phyloP scores from a whole-genome alignment of 2,113 vertebrate species.

The Saguinus imperator region DNA sequence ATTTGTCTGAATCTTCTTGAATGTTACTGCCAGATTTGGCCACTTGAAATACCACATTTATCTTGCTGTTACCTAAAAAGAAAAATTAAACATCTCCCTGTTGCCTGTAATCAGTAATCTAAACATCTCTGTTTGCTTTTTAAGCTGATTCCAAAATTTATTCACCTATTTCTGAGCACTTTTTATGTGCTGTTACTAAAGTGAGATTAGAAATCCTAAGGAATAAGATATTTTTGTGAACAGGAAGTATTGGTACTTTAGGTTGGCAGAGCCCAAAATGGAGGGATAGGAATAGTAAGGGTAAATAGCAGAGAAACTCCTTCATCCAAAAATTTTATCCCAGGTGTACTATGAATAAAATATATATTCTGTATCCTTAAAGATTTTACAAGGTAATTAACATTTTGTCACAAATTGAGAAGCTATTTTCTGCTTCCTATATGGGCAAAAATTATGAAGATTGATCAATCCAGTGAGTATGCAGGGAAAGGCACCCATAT shows the following conservation, averaged over 20 bases:
- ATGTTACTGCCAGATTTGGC: not conserved
- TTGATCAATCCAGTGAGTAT: not conserved
- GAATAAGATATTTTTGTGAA: not conserved
- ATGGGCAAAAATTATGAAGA: not conserved
- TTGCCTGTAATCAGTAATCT: not conserved
- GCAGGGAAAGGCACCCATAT: not conserved
- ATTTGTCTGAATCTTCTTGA: slow-evolving; percentile 11
- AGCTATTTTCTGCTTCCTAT: not conserved
- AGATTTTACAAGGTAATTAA: not conserved
- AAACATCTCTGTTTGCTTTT: slow-evolving; percentile 11
- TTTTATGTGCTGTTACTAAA: not conserved
- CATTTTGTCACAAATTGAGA: not conserved
- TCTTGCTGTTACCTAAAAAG: not conserved
- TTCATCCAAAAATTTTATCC: not conserved
- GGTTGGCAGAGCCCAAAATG: not conserved
- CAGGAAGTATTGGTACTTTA: not conserved
- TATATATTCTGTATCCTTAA: not conserved
- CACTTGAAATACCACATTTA: not conserved
- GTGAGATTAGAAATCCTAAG: not conserved
- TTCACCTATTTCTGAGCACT: not conserved
- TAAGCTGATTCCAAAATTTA: not conserved
- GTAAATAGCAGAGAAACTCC: not conserved
- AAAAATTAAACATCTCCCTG: not conserved
- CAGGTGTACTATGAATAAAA: not conserved
- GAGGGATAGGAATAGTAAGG: not conserved